phyloP scores from a whole-genome alignment of 2,113 vertebrate genomes.

The Puma concolor region DNA sequence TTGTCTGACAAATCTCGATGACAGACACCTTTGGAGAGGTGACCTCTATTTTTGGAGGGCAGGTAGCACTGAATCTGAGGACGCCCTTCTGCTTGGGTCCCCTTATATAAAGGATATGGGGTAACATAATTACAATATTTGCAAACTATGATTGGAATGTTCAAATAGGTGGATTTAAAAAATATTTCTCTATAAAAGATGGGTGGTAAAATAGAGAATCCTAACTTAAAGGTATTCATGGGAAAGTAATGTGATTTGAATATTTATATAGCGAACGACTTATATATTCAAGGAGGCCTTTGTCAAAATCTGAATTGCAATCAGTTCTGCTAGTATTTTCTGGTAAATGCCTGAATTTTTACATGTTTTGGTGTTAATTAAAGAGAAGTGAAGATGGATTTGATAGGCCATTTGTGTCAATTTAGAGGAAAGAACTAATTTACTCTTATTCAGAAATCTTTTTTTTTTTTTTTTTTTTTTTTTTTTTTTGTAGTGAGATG shows the following conservation, averaged over 20 bases:
- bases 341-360: not conserved
- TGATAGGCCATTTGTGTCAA: not conserved
- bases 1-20: not conserved
- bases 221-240: not conserved
- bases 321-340: not conserved
- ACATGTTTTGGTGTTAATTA: slow-evolving; percentile 5
- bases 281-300: not conserved
- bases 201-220: not conserved
- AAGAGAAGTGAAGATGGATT: not conserved
- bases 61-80: not conserved
- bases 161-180: not conserved
- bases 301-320: not conserved
- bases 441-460: not conserved
- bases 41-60: not conserved
- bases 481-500: not conserved
- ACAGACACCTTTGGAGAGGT: not conserved
- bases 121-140: not conserved
- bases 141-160: not conserved
- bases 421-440: slow-evolving; percentile 48
- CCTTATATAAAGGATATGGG: not conserved
- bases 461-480: not conserved
- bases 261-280: not conserved
- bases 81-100: not conserved
- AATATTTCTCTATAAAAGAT: not conserved
- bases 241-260: not conserved